Percentiles rank a stretch among this genome's conserved stretches.
These are phyloP conservation scores for Dryomyza anilis DNA, from an alignment of 2,888 invertebrate species.

Conservation along the genomic window DNA sequence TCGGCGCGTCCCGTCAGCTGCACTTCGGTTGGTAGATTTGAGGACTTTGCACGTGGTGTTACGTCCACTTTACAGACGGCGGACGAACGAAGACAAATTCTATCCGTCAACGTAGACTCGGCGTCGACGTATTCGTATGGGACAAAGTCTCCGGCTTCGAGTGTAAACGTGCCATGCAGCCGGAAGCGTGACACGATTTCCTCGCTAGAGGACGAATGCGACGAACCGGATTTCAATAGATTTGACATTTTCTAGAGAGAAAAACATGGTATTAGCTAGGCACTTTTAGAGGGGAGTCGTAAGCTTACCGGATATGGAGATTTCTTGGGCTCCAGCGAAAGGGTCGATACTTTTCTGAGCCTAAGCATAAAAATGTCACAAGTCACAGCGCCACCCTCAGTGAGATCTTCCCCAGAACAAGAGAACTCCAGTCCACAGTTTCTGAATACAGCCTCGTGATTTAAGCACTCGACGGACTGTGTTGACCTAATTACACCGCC, in stretches of 20 bases:
- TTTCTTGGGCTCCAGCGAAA: slow-evolving; percentile 41
- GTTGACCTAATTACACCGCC: slow-evolving; percentile 56
- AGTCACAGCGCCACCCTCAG: slow-evolving; percentile 60
- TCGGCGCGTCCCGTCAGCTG: slow-evolving; percentile 48
- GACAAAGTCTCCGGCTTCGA: slow-evolving; percentile 45
- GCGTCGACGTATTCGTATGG: slow-evolving; percentile 48
- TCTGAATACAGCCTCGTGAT: slow-evolving; percentile 50
- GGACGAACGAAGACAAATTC: slow-evolving; percentile 47
- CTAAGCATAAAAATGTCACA: slow-evolving; percentile 63
- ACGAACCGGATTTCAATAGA: slow-evolving; percentile 8
- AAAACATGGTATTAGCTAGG: not conserved
- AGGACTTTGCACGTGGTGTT: slow-evolving; percentile 42
- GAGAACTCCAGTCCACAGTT: slow-evolving; percentile 59
- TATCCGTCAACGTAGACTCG: slow-evolving; percentile 36
- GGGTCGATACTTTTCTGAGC: slow-evolving; percentile 55
- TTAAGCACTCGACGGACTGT: slow-evolving; percentile 53
- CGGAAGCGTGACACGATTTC: slow-evolving; percentile 56
- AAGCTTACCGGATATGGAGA: not conserved
- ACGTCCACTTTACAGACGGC: slow-evolving; percentile 43
- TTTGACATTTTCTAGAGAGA: slow-evolving; percentile 28
- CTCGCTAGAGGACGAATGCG: slow-evolving; percentile 40
- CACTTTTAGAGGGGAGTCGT: not conserved
- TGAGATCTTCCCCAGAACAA: slow-evolving; percentile 37
- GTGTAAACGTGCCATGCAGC: slow-evolving; percentile 51
- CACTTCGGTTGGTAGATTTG: slow-evolving; percentile 49